These are phyloP conservation scores for Bathynomus jamesi DNA, from an alignment of 1,140 invertebrate genomes.

Conservation along the genomic window DNA sequence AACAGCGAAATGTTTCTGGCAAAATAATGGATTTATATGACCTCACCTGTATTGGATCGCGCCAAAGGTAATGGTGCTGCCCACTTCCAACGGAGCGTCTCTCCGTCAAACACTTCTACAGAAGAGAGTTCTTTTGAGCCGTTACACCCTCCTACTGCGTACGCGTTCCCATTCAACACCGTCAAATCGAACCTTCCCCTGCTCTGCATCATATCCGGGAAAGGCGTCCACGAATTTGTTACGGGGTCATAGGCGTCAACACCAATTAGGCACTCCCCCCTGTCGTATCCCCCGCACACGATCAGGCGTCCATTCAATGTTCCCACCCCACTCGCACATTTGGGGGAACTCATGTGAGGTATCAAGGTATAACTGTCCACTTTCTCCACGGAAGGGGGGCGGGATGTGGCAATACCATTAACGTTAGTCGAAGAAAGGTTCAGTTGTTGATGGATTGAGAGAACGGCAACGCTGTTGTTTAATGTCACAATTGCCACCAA, in stretches of 20 bases:
- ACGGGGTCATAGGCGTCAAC: constrained; percentile 65
- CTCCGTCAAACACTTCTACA: constrained; percentile 53
- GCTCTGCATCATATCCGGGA: constrained; percentile 60
- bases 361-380: constrained; percentile 55
- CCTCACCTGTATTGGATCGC: constrained; percentile 55
- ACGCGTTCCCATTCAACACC: constrained; percentile 57
- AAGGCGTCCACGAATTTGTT: constrained; percentile 57
- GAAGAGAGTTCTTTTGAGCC: constrained; percentile 63
- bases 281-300: constrained; percentile 77
- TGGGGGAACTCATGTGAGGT: constrained; percentile 57
- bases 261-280: constrained; percentile 67
- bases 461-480: constrained; percentile 52
- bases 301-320: constrained; percentile 59
- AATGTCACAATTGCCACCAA: constrained; percentile 60
- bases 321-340: constrained; percentile 66
- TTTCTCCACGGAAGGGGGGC: constrained; percentile 40
- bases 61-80: constrained; percentile 56
- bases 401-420: constrained; percentile 29
- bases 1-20: too few species aligned
- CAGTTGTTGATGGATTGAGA: constrained; percentile 58
- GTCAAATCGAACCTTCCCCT: constrained; percentile 67
- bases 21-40: too few species aligned
- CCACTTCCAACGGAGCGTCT: constrained; percentile 53
- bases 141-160: constrained; percentile 70
- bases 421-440: constrained; percentile 43